phyloP scores from a whole-genome alignment of 1,140 invertebrate species.

The Streblospio benedicti region DNA sequence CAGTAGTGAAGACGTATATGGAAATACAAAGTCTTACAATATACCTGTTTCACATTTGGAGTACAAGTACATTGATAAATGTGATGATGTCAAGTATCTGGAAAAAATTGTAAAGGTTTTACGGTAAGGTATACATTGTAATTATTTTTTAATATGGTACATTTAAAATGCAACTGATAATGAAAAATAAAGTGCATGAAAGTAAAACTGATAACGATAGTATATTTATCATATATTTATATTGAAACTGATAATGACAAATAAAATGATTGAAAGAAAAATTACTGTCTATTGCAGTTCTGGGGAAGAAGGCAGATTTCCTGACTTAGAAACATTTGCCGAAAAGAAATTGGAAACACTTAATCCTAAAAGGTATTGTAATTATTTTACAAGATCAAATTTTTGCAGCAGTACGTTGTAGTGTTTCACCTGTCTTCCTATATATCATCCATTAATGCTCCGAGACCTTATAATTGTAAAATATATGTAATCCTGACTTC shows the following conservation, averaged over 20 bases:
- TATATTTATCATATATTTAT: too few species aligned
- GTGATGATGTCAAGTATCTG: conserved; percentile 39
- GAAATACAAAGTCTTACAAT: conserved; percentile 38
- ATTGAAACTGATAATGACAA: too few species aligned
- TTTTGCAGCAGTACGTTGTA: conserved; percentile 11
- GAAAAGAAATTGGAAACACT: background rate
- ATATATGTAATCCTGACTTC: background rate
- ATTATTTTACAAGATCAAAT: background rate
- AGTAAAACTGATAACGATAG: too few species aligned
- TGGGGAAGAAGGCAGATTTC: background rate
- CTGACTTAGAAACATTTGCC: background rate
- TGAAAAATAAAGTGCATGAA: too few species aligned
- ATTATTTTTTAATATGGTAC: too few species aligned
- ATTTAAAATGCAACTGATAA: too few species aligned
- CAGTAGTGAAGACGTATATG: too few species aligned
- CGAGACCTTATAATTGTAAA: background rate
- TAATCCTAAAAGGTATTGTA: background rate
- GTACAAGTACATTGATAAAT: conserved; percentile 36
- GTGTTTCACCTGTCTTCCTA: too few species aligned
- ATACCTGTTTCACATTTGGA: conserved; percentile 41
- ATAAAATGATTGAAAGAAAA: too few species aligned
- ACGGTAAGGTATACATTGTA: too few species aligned
- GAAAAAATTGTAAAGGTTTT: conserved; percentile 40
- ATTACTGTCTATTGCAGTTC: too few species aligned
- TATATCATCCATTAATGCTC: background rate